Evolutionary conservation across 2,888 invertebrate species (phyloP), one percentile per base, ranked within the genome.

Genomic region (Acleris holmiana): DNA sequence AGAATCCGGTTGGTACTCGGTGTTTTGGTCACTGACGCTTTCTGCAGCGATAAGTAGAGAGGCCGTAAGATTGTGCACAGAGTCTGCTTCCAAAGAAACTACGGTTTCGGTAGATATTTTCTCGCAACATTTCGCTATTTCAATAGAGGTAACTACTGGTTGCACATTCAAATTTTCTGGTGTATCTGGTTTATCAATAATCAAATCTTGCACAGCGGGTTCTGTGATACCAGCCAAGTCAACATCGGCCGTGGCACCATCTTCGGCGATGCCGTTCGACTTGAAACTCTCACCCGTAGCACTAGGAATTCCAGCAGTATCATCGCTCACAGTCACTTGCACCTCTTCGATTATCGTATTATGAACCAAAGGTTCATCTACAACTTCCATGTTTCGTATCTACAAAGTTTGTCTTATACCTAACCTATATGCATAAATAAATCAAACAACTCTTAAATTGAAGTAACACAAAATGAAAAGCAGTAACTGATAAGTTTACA

Each of bases 221-320:
- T 53, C 57, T 21, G 47, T 18, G n/a, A 15, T 8, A 35, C 40
- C 47, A 29, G 40, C 35, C 47, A 48, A 57, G 56, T 61, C 61
- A 29, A 23, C 8, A 51, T 57, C 41, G 53, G 40, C 61, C 51
- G 61, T 61, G 41, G 61, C 55, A 55, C 18, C 49, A 44, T 15
- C 69, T 60, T 82, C 85, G 44, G 80, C 78, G 69, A 87, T 81
- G 73, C 91, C 91, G 75, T 91, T 91, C 66, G 89, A 77, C 83
- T 84, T 84, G 69, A 80, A 85, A 82, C 86, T 84, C 66, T 80
- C 79, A 76, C 86, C 79, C 67, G 75, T 73, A 69, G 80, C 80
- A 68, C 68, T 70, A 64, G 76, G 72, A 69, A 75, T 71, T 53
- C 72, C 73, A 53, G 68, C 68, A 53, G 66, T 74, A 72, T 80